A percentile compares a stretch with the other conserved stretches of the same genome.
Evolutionary conservation across 2,113 vertebrate species (phyloP).

Genomic region (Axis porcinus): DNA sequence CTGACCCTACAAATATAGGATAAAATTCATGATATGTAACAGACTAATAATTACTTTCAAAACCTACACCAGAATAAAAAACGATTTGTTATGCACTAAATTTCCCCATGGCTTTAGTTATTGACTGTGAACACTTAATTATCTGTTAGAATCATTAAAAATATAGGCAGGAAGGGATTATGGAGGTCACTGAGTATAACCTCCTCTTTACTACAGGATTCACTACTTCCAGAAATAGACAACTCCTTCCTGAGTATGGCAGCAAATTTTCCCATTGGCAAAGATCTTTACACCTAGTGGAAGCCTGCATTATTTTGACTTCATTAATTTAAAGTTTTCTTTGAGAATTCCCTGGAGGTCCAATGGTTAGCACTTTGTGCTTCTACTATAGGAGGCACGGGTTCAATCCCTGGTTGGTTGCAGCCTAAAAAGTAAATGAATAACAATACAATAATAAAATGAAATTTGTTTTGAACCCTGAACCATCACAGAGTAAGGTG

Average conservation of each 20-base stretch:
- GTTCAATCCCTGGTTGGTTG: not conserved
- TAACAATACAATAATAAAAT: not conserved
- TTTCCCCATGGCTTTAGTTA: not conserved
- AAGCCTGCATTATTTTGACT: not conserved
- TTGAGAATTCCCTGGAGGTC: not conserved
- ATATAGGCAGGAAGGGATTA: not conserved
- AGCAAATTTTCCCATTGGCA: not conserved
- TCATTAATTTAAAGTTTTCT: not conserved
- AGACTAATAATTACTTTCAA: constrained; percentile 2
- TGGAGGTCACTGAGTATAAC: not conserved
- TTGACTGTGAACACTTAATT: not conserved
- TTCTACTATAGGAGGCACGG: not conserved
- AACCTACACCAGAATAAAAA: not conserved
- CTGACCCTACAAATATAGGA: not conserved
- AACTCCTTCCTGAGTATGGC: not conserved
- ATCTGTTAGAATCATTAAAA: not conserved
- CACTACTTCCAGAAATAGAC: not conserved
- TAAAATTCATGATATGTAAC: not conserved
- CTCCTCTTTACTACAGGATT: not conserved
- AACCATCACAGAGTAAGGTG: not conserved
- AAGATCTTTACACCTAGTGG: not conserved
- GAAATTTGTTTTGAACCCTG: not conserved
- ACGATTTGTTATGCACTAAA: not conserved
- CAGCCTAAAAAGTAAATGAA: not conserved
- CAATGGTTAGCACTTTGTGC: not conserved